phyloP scores from a whole-genome alignment of 2,888 invertebrate genomes.

The Crocallis elinguaria region DNA sequence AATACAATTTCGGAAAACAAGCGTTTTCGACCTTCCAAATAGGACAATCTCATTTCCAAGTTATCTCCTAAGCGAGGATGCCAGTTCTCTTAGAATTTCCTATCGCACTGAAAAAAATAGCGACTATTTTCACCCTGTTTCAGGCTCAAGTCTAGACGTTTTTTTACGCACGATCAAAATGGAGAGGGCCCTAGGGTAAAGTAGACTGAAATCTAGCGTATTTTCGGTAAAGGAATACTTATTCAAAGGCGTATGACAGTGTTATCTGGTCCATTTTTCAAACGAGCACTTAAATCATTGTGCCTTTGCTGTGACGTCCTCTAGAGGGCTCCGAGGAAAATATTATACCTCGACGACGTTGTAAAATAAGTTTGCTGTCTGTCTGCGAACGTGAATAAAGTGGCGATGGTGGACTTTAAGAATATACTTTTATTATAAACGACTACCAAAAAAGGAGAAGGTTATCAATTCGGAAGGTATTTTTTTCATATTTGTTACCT shows the following conservation, averaged over 20 bases:
- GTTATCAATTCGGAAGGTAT: no score
- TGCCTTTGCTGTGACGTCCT: constrained; percentile 5
- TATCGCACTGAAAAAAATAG: constrained; percentile 10
- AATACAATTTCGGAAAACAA: background rate
- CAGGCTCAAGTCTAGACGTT: constrained; percentile 8
- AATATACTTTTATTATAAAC: no score
- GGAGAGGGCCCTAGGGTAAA: constrained; percentile 14
- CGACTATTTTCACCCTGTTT: constrained; percentile 10
- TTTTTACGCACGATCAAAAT: constrained; percentile 16
- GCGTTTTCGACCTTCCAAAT: background rate
- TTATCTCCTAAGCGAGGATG: constrained; percentile 14
- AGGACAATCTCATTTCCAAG: constrained; percentile 6
- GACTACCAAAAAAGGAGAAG: no score
- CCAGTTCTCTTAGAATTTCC: constrained; percentile 12
- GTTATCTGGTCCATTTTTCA: constrained; percentile 30
- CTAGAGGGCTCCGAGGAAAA: background rate
- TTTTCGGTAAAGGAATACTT: constrained; percentile 22
- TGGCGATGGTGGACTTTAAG: no score
- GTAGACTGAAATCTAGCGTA: constrained; percentile 10
- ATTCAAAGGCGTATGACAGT: constrained; percentile 20
- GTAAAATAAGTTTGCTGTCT: no score
- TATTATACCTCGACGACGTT: no score
- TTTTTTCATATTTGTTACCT: no score
- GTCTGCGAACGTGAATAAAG: no score
- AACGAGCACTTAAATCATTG: constrained; percentile 23